Evolutionary conservation across 2,113 vertebrate species (phyloP).

Genomic region (Garra rufa): DNA sequence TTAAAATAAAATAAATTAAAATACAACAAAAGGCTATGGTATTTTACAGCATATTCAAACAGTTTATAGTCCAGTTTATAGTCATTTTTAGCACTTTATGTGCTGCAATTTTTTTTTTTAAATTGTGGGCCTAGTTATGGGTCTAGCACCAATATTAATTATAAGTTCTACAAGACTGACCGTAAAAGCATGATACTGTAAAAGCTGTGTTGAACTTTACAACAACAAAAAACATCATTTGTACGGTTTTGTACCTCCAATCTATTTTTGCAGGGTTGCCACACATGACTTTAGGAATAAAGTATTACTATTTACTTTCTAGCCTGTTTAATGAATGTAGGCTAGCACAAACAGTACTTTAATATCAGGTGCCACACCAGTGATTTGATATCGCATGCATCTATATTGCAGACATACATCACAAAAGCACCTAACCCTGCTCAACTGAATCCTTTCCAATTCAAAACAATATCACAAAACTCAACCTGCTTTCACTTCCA

Average conservation of each 20-base stretch:
- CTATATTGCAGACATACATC: constrained; percentile 31
- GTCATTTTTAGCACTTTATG: no score
- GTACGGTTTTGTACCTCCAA: neutral
- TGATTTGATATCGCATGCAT: constrained; percentile 13
- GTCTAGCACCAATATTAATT: no score
- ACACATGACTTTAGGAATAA: neutral
- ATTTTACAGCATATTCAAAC: no score
- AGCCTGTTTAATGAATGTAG: neutral
- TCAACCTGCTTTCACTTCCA: constrained; percentile 10
- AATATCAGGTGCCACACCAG: constrained; percentile 14
- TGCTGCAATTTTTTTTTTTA: no score
- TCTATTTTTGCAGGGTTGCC: neutral
- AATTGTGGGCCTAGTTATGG: no score
- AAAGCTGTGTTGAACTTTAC: neutral
- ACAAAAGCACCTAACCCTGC: neutral
- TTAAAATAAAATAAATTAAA: no score
- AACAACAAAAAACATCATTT: neutral
- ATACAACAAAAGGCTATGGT: no score
- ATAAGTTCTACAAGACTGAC: no score
- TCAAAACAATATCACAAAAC: constrained; percentile 11
- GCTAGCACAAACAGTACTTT: neutral
- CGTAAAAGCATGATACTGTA: neutral
- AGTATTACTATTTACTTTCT: constrained; percentile 6
- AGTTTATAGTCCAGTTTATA: no score
- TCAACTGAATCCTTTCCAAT: neutral